Percentiles rank a stretch among this genome's conserved stretches.
These are phyloP conservation scores for Lasiurus cinereus DNA, from an alignment of 2,113 vertebrate species.

Conservation along the genomic window DNA sequence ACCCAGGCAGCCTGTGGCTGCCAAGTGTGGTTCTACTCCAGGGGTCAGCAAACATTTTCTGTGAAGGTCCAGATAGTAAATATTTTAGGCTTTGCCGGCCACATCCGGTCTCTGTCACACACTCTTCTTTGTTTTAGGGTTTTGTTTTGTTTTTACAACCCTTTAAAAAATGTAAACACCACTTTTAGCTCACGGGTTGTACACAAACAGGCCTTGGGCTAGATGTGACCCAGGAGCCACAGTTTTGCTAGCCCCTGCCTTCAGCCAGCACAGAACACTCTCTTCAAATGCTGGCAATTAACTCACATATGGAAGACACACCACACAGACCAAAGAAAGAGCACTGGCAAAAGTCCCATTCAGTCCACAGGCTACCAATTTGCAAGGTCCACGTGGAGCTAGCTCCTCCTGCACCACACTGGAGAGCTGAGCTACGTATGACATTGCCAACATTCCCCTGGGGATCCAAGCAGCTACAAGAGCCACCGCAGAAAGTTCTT, in stretches of 20 bases:
- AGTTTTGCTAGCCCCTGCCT: background rate
- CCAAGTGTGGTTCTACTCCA: background rate
- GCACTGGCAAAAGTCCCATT: fast-evolving
- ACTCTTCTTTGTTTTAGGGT: background rate
- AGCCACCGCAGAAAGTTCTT: background rate
- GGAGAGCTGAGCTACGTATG: background rate
- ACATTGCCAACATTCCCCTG: background rate
- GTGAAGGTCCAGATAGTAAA: background rate
- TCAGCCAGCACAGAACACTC: background rate
- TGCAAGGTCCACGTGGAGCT: background rate
- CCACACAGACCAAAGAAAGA: background rate
- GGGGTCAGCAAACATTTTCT: background rate
- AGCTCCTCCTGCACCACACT: background rate
- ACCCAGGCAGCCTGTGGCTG: background rate
- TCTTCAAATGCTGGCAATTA: background rate
- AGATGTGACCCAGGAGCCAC: background rate
- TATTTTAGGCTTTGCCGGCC: background rate
- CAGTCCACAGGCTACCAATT: background rate
- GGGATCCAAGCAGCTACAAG: background rate
- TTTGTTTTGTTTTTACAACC: background rate
- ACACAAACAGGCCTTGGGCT: background rate
- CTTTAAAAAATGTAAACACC: constrained; percentile 27
- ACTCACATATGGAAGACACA: background rate
- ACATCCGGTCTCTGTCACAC: background rate
- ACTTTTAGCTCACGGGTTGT: background rate